Evolutionary conservation across 1,140 invertebrate species (phyloP).

Genomic region (Brachionus calyciflorus): DNA sequence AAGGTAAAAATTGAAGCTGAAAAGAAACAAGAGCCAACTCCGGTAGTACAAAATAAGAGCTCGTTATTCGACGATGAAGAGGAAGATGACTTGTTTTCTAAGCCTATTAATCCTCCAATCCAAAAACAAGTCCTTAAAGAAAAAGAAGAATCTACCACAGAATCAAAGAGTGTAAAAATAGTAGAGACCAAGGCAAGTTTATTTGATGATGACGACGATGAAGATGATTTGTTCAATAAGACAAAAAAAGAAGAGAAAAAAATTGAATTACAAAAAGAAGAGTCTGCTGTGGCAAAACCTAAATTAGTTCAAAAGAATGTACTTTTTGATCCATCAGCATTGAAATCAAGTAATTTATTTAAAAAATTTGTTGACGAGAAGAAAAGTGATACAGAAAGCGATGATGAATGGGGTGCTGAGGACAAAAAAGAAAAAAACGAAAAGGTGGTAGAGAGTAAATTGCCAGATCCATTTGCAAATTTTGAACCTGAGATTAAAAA

Average conservation of each 20-base stretch:
- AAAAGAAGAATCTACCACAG: not conserved
- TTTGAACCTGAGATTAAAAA: not conserved
- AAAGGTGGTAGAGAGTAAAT: not conserved
- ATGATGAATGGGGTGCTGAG: not conserved
- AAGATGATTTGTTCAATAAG: not conserved
- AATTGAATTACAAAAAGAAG: not conserved
- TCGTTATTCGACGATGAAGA: conserved; percentile 11
- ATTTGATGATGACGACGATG: not conserved
- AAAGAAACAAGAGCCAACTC: not conserved
- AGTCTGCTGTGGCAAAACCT: not conserved
- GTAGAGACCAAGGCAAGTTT: not conserved
- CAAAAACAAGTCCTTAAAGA: not conserved
- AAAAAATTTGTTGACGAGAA: conserved; percentile 14
- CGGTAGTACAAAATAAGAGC: not conserved
- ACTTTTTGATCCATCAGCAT: conserved; percentile 21
- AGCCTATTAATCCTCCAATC: not conserved
- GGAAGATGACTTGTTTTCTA: conserved; percentile 5
- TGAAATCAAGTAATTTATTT: conserved; percentile 43
- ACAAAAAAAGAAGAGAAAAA: not conserved
- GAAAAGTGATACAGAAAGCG: conserved; percentile 2
- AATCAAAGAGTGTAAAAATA: not conserved
- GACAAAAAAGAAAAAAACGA: not conserved
- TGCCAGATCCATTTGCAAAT: not conserved
- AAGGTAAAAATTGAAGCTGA: not conserved
- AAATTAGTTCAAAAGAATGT: conserved; percentile 4